Evolutionary conservation across 2,797 vertebrate genomes (phyloP).

Genomic region (Poecilia wingei): DNA sequence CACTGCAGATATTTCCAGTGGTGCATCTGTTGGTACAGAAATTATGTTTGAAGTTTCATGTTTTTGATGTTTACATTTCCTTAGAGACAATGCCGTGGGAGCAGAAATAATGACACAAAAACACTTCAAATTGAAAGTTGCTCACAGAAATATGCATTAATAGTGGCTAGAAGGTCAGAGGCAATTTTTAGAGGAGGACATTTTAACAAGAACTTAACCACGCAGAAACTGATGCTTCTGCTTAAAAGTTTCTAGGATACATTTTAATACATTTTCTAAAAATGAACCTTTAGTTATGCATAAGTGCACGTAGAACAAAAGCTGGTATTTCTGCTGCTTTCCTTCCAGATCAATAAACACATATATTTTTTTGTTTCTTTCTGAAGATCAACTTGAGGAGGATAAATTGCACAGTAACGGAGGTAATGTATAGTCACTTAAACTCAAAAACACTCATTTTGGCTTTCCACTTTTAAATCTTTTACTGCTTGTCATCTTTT

Average conservation of each 20-base stretch:
- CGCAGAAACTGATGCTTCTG: conserved; percentile 40
- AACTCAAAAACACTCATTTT: conserved; percentile 50
- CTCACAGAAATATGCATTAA: conserved; percentile 48
- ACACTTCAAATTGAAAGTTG: conserved; percentile 10
- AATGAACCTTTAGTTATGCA: conserved; percentile 33
- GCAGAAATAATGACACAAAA: conserved; percentile 44
- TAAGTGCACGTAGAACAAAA: conserved; percentile 46
- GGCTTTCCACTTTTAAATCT: conserved; percentile 50
- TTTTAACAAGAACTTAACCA: conserved; percentile 29
- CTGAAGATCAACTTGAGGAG: conserved; percentile 85
- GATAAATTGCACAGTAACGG: conserved; percentile 84
- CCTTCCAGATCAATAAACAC: conserved; percentile 70
- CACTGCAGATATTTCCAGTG: conserved; percentile 40
- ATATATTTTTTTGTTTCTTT: conserved; percentile 55
- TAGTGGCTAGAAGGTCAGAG: conserved; percentile 30
- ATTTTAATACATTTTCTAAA: conserved; percentile 34
- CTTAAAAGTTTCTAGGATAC: conserved; percentile 34
- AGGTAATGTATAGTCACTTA: conserved; percentile 79
- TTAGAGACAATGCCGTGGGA: conserved; percentile 48
- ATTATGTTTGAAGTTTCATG: conserved; percentile 61
- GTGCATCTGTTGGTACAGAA: conserved; percentile 64
- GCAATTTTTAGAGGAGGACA: conserved; percentile 35
- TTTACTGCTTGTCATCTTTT: conserved; percentile 19
- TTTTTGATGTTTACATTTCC: conserved; percentile 56
- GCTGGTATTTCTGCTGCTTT: conserved; percentile 39